Evolutionary conservation across 2,888 invertebrate species (phyloP), one percentile per base, ranked within the genome.

Genomic region (Drosophila melanosoma): DNA sequence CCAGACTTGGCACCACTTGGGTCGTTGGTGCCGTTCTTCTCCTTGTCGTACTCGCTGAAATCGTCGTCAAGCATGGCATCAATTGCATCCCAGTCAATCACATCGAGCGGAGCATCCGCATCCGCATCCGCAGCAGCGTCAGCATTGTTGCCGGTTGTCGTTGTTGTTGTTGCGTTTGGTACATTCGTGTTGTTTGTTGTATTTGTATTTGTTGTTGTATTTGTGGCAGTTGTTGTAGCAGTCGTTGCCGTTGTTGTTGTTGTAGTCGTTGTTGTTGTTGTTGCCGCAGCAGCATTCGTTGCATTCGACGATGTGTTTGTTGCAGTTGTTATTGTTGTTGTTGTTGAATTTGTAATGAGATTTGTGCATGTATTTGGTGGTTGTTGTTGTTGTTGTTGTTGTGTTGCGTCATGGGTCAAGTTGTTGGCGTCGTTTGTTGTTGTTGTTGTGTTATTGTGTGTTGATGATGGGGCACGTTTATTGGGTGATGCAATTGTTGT

Each of bases 11-110:
- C 86, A 49, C 87, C 92, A 56, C 70, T 69, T 3, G 78, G 38
- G 1, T 81, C 87, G 40, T 91, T 92, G 70, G 89, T 88, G 42
- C 92, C 91, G 52, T 89, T 87, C 60, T 92, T 91, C 32, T 91
- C 92, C 63, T 92, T 91, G 73, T 93, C 93, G 69, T 91, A 91
- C 79, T 91, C 91, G 83, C 91, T 91, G 60, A 92, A 92, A 60
- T 92, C 91, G 65, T 91, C 91, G 60, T 92, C 92, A 75, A 92
- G 70, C 91, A 92, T 92, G 3, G 91, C 91, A 77, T 91, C 91
- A 69, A 91, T 92, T 8, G 92, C 92, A 76, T 92, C 91, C 91
- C 93, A 92, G 79, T 92, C 91, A 79, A 91, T 92, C 26, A 77
- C 85, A 79, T 91, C 91, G 56, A 91, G 89, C 33, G 91, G 87